Conservation (phyloP, 2,888 invertebrate species). For the Carabus problematicus region DNA sequence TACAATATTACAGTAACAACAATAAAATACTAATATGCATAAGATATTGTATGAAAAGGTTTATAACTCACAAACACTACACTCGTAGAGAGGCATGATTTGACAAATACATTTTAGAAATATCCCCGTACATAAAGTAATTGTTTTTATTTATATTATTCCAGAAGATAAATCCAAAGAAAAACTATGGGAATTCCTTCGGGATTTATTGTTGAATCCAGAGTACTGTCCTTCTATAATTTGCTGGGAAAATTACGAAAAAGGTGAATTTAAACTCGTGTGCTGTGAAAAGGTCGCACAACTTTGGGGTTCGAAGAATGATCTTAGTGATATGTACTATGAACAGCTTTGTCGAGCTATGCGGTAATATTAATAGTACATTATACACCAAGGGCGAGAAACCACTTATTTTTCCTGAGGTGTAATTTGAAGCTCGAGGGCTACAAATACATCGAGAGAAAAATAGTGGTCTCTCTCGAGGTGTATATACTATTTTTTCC, state of each 20-base stretch:
- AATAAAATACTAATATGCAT: too few relatives aligned
- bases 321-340: conserved; percentile 89
- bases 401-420: too few relatives aligned
- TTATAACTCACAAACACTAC: conserved; percentile 11
- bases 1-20: too few relatives aligned
- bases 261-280: conserved; percentile 87
- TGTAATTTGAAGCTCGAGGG: too few relatives aligned
- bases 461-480: too few relatives aligned
- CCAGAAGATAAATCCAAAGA: conserved; percentile 50
- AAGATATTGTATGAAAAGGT: conserved; percentile 12
- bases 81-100: conserved; percentile 20
- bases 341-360: conserved; percentile 92
- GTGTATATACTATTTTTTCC: too few relatives aligned
- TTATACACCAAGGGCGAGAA: too few relatives aligned
- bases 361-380: conserved; percentile 72
- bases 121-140: conserved; percentile 20
- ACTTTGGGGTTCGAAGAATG: conserved; percentile 85
- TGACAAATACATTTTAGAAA: conserved; percentile 2
- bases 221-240: conserved; percentile 82
- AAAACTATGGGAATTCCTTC: conserved; percentile 83
- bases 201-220: conserved; percentile 78
- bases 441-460: too few relatives aligned
- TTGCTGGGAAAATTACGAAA: conserved; percentile 85
- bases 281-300: conserved; percentile 86
- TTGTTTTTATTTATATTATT: conserved; percentile 32